A percentile compares a stretch with the other conserved stretches of the same genome.
Conservation (phyloP, 2,797 vertebrate species). For the Tokudaia muenninki region DNA sequence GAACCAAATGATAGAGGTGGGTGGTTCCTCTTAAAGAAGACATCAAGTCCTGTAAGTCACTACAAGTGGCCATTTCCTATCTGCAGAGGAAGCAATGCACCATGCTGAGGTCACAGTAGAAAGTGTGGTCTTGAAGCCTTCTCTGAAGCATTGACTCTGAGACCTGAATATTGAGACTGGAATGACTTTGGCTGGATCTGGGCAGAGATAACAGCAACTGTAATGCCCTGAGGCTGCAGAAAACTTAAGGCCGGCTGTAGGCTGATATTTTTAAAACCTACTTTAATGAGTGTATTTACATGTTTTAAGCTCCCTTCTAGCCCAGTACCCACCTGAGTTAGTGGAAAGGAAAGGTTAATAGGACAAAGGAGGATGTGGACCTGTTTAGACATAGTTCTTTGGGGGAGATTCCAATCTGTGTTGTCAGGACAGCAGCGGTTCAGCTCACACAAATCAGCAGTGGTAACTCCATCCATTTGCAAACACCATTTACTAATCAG, state of each 20-base stretch:
- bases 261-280: background rate
- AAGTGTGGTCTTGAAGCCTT: background rate
- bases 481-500: background rate
- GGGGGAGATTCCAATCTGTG: background rate
- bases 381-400: background rate
- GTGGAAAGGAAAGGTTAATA: background rate
- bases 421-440: background rate
- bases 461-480: background rate
- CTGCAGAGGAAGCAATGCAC: background rate
- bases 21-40: background rate
- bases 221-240: background rate
- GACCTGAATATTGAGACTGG: background rate
- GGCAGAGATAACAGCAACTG: background rate
- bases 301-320: background rate
- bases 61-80: background rate
- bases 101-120: background rate
- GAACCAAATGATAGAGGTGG: background rate
- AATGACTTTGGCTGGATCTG: background rate
- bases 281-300: background rate
- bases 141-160: background rate
- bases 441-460: background rate
- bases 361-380: background rate
- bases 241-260: background rate
- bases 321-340: background rate
- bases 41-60: background rate